phyloP scores from a whole-genome alignment of 1,140 invertebrate genomes.

The Drosophila subobscura region DNA sequence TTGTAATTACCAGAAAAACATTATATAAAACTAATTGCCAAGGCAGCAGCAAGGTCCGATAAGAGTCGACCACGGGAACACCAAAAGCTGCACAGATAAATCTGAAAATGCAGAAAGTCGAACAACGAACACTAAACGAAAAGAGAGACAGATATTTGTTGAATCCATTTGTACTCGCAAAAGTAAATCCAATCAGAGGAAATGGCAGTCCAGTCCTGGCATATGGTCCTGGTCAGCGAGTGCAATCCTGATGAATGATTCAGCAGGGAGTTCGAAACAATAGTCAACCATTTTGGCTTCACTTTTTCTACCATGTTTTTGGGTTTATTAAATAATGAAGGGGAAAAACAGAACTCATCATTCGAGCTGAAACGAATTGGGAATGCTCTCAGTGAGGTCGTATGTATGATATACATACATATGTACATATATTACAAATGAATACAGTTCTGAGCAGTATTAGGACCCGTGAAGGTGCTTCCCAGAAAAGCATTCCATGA shows the following conservation, averaged over 20 bases:
- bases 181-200: slow-evolving; percentile 42
- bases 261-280: slow-evolving; percentile 12
- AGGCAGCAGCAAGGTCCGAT: slow-evolving; percentile 9
- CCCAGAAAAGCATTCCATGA: too few relatives aligned
- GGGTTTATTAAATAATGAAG: slow-evolving; percentile 8
- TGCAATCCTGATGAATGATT: slow-evolving; percentile 55
- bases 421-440: too few relatives aligned
- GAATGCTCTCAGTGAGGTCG: too few relatives aligned
- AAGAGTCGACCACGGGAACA: slow-evolving; percentile 9
- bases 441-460: too few relatives aligned
- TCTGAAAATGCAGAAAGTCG: background rate
- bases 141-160: background rate
- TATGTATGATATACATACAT: too few relatives aligned
- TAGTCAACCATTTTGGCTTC: slow-evolving; percentile 22
- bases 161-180: background rate
- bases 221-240: slow-evolving; percentile 18
- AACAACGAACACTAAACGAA: slow-evolving; percentile 1
- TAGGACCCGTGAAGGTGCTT: too few relatives aligned
- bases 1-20: slow-evolving; percentile 54
- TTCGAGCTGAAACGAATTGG: background rate
- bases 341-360: background rate
- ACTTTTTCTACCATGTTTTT: slow-evolving; percentile 12
- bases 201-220: background rate
- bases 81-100: too few relatives aligned
- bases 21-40: slow-evolving; percentile 46